Percentiles rank a stretch among this genome's conserved stretches.
phyloP scores from a whole-genome alignment of 2,888 invertebrate genomes.

The Oxytorus armatus region DNA sequence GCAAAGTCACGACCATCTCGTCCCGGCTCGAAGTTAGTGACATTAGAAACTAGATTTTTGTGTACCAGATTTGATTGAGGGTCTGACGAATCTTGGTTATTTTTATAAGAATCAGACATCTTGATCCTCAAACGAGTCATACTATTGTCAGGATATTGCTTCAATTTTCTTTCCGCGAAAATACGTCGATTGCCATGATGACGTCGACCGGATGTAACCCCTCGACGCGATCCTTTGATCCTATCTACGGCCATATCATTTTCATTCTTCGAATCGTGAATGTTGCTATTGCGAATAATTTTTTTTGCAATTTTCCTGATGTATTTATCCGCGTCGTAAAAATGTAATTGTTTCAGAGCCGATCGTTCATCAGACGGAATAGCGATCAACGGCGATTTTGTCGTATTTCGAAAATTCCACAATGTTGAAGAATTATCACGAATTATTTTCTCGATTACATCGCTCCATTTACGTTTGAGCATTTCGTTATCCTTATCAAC shows the following conservation, averaged over 20 bases:
- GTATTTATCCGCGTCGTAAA: constrained; percentile 65
- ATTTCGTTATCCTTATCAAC: constrained; percentile 31
- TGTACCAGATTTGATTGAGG: not conserved
- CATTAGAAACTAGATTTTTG: constrained; percentile 3
- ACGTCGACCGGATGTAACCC: no score
- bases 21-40: constrained; percentile 2
- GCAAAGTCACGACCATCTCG: constrained; percentile 62
- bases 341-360: constrained; percentile 59
- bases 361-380: constrained; percentile 14
- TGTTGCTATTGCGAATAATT: constrained; percentile 57
- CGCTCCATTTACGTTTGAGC: constrained; percentile 55
- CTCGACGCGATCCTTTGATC: not conserved
- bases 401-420: constrained; percentile 19
- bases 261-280: constrained; percentile 24
- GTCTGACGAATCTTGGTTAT: not conserved
- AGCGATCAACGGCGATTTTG: constrained; percentile 22
- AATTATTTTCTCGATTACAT: constrained; percentile 60
- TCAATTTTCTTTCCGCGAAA: constrained; percentile 45
- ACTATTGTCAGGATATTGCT: constrained; percentile 24
- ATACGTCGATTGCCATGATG: no score
- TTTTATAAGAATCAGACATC: not conserved
- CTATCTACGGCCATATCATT: not conserved
- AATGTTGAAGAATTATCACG: constrained; percentile 17
- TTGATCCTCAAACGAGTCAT: not conserved
- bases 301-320: constrained; percentile 61